Percentiles rank a stretch among this genome's conserved stretches.
phyloP scores from a whole-genome alignment of 2,797 vertebrate genomes.

The Enoplosus armatus region DNA sequence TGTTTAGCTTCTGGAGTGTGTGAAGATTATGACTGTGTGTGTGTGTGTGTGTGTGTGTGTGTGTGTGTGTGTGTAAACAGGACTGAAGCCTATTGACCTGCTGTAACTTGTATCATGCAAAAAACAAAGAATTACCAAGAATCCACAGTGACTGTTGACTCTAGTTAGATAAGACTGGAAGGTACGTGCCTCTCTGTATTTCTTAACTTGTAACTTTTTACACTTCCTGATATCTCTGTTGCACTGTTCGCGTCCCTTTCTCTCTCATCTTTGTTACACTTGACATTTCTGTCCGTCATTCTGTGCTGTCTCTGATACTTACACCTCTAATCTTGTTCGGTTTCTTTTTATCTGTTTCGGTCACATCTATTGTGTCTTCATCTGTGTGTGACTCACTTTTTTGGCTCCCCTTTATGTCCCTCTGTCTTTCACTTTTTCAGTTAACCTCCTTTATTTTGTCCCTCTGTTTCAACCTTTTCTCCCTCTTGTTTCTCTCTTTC shows the following conservation, averaged over 20 bases:
- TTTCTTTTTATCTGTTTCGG: neutral
- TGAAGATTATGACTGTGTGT: too few relatives aligned
- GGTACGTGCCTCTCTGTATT: neutral
- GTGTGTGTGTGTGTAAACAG: neutral
- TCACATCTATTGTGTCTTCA: slow-evolving; percentile 1
- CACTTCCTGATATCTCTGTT: neutral
- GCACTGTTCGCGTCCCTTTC: neutral
- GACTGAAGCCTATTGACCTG: neutral
- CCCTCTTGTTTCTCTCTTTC: neutral
- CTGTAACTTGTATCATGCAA: neutral
- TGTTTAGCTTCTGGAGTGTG: neutral
- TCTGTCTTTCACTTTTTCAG: neutral
- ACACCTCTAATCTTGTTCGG: neutral
- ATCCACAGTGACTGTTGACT: slow-evolving; percentile 23
- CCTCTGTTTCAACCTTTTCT: neutral
- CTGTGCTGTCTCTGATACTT: neutral
- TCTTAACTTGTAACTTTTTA: slow-evolving; percentile 9
- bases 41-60: too few relatives aligned
- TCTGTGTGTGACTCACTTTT: neutral
- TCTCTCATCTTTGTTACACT: neutral
- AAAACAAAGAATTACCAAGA: neutral
- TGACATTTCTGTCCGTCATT: neutral
- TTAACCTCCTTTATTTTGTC: slow-evolving; percentile 34
- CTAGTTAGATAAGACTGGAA: slow-evolving; percentile 16
- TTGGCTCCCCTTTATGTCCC: too few relatives aligned